Evolutionary conservation across 2,888 invertebrate species (phyloP), one percentile per base, ranked within the genome.

Genomic region (Vesta saturnalis): DNA sequence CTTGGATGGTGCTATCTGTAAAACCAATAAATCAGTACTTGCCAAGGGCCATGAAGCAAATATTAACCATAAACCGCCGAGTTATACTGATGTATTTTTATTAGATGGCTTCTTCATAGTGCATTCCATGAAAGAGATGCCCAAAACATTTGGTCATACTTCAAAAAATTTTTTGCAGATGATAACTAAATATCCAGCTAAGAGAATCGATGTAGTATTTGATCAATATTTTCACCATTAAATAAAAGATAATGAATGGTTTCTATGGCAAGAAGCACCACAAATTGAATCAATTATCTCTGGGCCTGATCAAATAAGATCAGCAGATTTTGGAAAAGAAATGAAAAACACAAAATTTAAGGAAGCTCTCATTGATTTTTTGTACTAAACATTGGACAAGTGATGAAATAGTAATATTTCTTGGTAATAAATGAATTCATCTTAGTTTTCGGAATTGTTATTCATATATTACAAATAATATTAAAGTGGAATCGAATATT

Each of bases 31-130:
- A n/a, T n/a, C n/a, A n/a, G n/a, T n/a, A n/a, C n/a, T n/a, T n/a
- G n/a, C n/a, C n/a, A n/a, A n/a, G n/a, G n/a, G n/a, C n/a, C n/a
- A n/a, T n/a, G n/a, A n/a, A n/a, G n/a, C n/a, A n/a, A n/a, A n/a
- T n/a, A n/a, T n/a, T n/a, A n/a, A n/a, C n/a, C n/a, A n/a, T n/a
- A 78, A 64, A 10, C 22, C 59, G 63, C 73, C 71, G 8, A 22
- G 15, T 18, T 30, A 23, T 21, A 64, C 60, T n/a, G n/a, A n/a
- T n/a, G n/a, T n/a, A n/a, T n/a, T n/a, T n/a, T 55, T 77, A 39
- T 69, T 77, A 56, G 76, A 78, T 68, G 76, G 76, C 1, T 77
- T 76, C 47, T 74, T 72, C 62, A 23, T 77, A 30, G 58, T 77
- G 19, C 74, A 77, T 68, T 68, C 69, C 0, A 67, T 77, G 67